A percentile compares a stretch with the other conserved stretches of the same genome.
Conservation (phyloP, 2,888 invertebrate species). For the Elysia crispata region DNA sequence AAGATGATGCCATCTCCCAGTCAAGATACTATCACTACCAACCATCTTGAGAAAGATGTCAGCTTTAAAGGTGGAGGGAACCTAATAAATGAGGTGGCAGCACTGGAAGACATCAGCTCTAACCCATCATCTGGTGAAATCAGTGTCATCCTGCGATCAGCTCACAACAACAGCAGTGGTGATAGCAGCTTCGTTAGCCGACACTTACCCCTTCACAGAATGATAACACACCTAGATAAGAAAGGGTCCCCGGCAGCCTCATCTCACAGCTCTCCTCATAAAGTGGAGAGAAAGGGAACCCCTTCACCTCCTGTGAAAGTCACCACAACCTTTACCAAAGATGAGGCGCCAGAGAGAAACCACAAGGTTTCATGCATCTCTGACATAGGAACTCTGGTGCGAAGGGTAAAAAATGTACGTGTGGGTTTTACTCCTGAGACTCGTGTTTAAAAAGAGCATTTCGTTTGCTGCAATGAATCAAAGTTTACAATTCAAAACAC, state of each 20-base stretch:
- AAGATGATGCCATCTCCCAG: slow-evolving; percentile 64
- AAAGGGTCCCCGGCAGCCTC: background rate
- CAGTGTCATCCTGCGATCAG: slow-evolving; percentile 49
- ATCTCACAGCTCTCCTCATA: background rate
- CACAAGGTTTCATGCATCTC: slow-evolving; percentile 63
- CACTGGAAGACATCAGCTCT: slow-evolving; percentile 45
- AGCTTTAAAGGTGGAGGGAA: no score
- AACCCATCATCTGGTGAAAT: slow-evolving; percentile 45
- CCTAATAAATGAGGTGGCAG: slow-evolving; percentile 14
- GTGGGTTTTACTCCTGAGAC: slow-evolving; percentile 70
- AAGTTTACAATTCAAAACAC: no score
- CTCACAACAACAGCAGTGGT: slow-evolving; percentile 9
- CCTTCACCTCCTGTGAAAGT: background rate
- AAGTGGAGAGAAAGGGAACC: no score
- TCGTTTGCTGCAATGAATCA: no score
- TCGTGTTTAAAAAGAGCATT: slow-evolving; percentile 55
- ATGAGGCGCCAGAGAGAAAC: background rate
- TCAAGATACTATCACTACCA: slow-evolving; percentile 51
- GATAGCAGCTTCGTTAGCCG: slow-evolving; percentile 17
- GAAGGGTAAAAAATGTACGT: slow-evolving; percentile 71
- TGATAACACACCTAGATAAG: slow-evolving; percentile 29
- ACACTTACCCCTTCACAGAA: slow-evolving; percentile 36
- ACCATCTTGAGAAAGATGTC: no score
- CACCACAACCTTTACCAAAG: background rate
- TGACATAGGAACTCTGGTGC: slow-evolving; percentile 68